Conservation (phyloP, 1,140 invertebrate species). For the Macrocentrus cingulum region DNA sequence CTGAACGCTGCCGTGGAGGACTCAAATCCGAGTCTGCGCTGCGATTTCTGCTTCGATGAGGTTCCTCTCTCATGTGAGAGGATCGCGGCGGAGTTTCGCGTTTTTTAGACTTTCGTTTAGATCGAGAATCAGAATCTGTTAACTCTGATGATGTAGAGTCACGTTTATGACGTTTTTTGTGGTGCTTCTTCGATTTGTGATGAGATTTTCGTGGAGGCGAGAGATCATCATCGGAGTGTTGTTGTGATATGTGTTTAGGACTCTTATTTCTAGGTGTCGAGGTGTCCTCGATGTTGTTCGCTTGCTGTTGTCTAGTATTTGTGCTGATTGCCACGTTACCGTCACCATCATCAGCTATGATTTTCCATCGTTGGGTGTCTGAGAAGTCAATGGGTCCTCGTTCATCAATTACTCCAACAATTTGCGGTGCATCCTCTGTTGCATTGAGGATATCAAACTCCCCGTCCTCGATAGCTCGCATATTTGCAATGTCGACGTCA, state of each 20-base stretch:
- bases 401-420: slow-evolving; percentile 89
- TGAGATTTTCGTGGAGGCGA: slow-evolving; percentile 33
- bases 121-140: slow-evolving; percentile 8
- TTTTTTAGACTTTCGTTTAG: slow-evolving; percentile 18
- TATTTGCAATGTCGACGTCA: slow-evolving; percentile 71
- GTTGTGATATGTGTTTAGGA: slow-evolving; percentile 8
- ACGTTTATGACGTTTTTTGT: slow-evolving; percentile 16
- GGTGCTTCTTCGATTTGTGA: slow-evolving; percentile 27
- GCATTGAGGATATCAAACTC: slow-evolving; percentile 70
- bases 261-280: neutral
- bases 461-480: slow-evolving; percentile 66
- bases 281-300: too few relatives aligned
- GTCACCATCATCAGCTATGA: slow-evolving; percentile 59
- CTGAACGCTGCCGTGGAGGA: slow-evolving; percentile 21
- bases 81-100: slow-evolving; percentile 37
- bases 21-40: slow-evolving; percentile 35
- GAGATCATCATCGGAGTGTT: slow-evolving; percentile 31
- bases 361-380: slow-evolving; percentile 76
- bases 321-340: slow-evolving; percentile 42
- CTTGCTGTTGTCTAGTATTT: slow-evolving; percentile 16
- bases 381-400: slow-evolving; percentile 69
- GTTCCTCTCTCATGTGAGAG: slow-evolving; percentile 49
- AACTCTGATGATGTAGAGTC: slow-evolving; percentile 28
- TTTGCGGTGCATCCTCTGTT: slow-evolving; percentile 84
- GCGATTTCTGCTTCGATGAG: slow-evolving; percentile 10